phyloP scores from a whole-genome alignment of 2,888 invertebrate species.

The Drosophila borborema region DNA sequence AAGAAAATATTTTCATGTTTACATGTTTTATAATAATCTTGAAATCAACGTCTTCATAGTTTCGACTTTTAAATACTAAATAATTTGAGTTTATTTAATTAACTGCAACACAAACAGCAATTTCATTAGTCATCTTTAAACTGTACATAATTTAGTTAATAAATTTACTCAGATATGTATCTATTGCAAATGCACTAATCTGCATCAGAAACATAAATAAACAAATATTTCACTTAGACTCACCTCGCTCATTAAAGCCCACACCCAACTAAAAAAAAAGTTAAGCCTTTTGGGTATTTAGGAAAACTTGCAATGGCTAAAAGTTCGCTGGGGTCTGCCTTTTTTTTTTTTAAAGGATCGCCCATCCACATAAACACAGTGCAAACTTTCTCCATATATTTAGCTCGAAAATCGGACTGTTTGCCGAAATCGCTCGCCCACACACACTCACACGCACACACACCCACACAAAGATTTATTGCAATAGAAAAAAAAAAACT shows the following conservation, averaged over 20 bases:
- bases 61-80: no score
- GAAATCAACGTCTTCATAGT: no score
- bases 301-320: conserved; percentile 7
- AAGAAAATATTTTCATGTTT: no score
- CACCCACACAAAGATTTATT: conserved; percentile 58
- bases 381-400: conserved; percentile 55
- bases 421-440: conserved; percentile 20
- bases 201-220: background rate
- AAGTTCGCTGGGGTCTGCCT: background rate
- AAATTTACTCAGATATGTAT: background rate
- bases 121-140: background rate
- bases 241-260: conserved; percentile 30
- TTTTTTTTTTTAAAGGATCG: conserved; percentile 18
- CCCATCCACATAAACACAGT: conserved; percentile 1
- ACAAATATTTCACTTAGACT: conserved; percentile 18
- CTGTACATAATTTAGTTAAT: no score
- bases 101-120: background rate
- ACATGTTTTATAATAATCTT: no score
- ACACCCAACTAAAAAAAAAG: background rate
- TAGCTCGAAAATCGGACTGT: conserved; percentile 4
- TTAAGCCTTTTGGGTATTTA: conserved; percentile 20
- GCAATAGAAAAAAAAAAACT: conserved; percentile 64
- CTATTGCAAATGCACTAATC: background rate
- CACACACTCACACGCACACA: background rate
- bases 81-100: no score